Evolutionary conservation across 2,797 vertebrate genomes (phyloP).

Genomic region (Argentina silus): DNA sequence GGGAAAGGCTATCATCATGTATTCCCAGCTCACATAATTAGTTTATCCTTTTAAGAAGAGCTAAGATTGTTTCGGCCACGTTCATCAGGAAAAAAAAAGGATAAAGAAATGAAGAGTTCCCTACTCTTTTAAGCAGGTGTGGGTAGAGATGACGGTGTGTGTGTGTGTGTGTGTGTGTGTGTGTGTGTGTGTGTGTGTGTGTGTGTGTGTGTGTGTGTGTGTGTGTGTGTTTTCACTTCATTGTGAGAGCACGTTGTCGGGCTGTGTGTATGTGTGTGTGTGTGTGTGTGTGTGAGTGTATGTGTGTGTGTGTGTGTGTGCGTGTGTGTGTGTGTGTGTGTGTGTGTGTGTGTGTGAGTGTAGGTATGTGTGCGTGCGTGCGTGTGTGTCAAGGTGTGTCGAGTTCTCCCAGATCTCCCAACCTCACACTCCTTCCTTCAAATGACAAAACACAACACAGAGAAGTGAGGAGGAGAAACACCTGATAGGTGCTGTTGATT

Average conservation of each 20-base stretch:
- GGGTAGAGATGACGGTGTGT: too few relatives aligned
- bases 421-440: conserved; percentile 48
- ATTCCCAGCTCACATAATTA: too few relatives aligned
- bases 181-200: too few relatives aligned
- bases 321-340: background rate
- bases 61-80: too few relatives aligned
- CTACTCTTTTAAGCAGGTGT: background rate
- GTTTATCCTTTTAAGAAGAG: too few relatives aligned
- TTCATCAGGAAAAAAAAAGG: too few relatives aligned
- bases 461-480: background rate
- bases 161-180: background rate
- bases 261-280: background rate
- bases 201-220: background rate
- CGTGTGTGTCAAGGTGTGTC: conserved; percentile 34
- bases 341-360: too few relatives aligned
- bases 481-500: conserved; percentile 20
- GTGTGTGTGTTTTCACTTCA: too few relatives aligned
- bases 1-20: too few relatives aligned
- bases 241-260: too few relatives aligned
- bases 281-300: too few relatives aligned
- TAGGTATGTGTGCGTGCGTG: too few relatives aligned
- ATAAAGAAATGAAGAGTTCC: background rate
- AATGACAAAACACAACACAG: conserved; percentile 39
- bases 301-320: background rate
- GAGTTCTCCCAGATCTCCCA: conserved; percentile 50